Evolutionary conservation across 2,888 invertebrate species (phyloP).

Genomic region (Phyllotreta striolata): DNA sequence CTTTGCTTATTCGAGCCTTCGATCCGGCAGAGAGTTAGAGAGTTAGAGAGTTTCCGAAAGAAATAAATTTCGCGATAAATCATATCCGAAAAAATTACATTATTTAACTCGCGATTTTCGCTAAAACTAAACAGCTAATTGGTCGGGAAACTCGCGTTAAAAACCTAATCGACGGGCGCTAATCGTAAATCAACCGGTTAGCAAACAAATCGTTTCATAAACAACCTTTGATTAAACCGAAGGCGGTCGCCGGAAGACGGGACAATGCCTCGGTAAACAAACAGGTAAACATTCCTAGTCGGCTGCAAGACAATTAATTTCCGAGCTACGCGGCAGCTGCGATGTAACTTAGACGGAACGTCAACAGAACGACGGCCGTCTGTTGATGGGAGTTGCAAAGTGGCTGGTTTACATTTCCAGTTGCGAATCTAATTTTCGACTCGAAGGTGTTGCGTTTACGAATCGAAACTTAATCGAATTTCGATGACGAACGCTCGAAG

Average conservation of each 20-base stretch:
- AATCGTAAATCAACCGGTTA: background rate
- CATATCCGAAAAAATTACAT: background rate
- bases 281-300: slow-evolving; percentile 28
- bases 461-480: slow-evolving; percentile 1
- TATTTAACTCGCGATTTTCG: too few species aligned
- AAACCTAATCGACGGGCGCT: too few species aligned
- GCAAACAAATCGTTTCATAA: slow-evolving; percentile 9
- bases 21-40: too few species aligned
- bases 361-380: background rate
- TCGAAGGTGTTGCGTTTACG: background rate
- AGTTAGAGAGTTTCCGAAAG: background rate
- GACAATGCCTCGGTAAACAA: slow-evolving; percentile 19
- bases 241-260: slow-evolving; percentile 6
- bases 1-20: slow-evolving; percentile 5
- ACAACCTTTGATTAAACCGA: slow-evolving; percentile 12
- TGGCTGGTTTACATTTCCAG: background rate
- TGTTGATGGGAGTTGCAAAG: background rate
- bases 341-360: slow-evolving; percentile 20
- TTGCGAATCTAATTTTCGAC: too few species aligned
- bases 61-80: slow-evolving; percentile 8
- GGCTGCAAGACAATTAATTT: slow-evolving; percentile 24
- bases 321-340: slow-evolving; percentile 13
- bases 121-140: too few species aligned
- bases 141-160: too few species aligned
- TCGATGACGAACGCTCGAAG: background rate